Evolutionary conservation across 2,113 vertebrate genomes (phyloP), one percentile per base, ranked within the genome.

Genomic region (Hystrix brachyura): DNA sequence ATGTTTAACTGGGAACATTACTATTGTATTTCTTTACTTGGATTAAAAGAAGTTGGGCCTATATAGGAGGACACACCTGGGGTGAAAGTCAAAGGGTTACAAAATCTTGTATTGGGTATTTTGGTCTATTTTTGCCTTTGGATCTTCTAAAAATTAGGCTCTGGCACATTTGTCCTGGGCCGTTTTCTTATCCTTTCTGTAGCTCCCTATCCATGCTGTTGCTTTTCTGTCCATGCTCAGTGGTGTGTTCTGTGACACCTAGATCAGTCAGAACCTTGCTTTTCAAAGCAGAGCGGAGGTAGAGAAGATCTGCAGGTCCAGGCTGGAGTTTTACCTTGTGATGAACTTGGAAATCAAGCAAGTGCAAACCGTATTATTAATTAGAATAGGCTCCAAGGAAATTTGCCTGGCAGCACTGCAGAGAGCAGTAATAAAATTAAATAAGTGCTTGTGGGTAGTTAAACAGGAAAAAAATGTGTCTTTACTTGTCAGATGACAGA

Each of bases 371-470:
- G 17, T 60, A 23, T 53, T 93, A 78, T 80, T 97, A 93, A 96
- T 95, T 82, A 95, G 90, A 97, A 97, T 43, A 69, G 85, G 62
- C 84, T 89, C 94, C 91, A 95, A 46, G 19, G 85, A 8, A 18
- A 91, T 96, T 88, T 97, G 59, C 64, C 92, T 85, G 94, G 94
- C 69, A 96, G 90, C 46, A 72, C 60, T 95, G 62, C 87, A 97
- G 96, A 97, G 94, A 96, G 55, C 74, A 87, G 67, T 81, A 92
- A 90, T 97, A 96, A 97, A 98, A 91, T 74, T 95, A 96, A 94
- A 38, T 81, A 86, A 94, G 14, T 91, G 78, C 83, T 60, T 94
- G 0, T 89, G 87, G 96, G 81, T 87, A 93, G 89, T 85, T 94
- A 53, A 34, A 91, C 53, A 64, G 82, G 27, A 82, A 76, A 0